Conservation (phyloP, 1,140 invertebrate genomes). For the Aradophagus sp. region DNA sequence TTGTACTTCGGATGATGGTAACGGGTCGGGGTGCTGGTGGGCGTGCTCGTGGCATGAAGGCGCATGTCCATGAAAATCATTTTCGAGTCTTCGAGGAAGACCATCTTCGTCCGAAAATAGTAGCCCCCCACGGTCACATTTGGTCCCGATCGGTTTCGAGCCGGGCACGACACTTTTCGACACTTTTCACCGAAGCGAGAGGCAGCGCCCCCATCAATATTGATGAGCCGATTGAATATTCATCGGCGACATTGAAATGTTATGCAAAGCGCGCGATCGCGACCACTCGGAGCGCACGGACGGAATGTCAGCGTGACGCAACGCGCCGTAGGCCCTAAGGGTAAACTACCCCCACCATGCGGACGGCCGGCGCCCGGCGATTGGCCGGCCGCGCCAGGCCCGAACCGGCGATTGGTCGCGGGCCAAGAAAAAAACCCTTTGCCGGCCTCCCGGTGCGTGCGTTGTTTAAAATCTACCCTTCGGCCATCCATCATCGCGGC, state of each 20-base stretch:
- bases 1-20: slow-evolving; percentile 64
- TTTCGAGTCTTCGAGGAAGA: slow-evolving; percentile 72
- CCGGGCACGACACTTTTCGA: slow-evolving; percentile 11
- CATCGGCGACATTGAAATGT: slow-evolving; percentile 18
- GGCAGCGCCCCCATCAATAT: slow-evolving; percentile 11
- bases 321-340: slow-evolving; percentile 67
- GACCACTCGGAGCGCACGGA: slow-evolving; percentile 55
- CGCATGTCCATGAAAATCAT: slow-evolving; percentile 74
- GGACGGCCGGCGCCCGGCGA: slow-evolving; percentile 20
- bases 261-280: slow-evolving; percentile 13
- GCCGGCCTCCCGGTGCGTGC: slow-evolving; percentile 51
- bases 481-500: slow-evolving; percentile 69
- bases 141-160: background rate
- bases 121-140: slow-evolving; percentile 63
- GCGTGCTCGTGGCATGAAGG: slow-evolving; percentile 72
- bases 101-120: slow-evolving; percentile 65
- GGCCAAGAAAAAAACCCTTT: slow-evolving; percentile 65
- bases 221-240: slow-evolving; percentile 42
- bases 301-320: slow-evolving; percentile 71
- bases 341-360: slow-evolving; percentile 64
- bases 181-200: background rate
- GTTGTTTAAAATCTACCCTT: slow-evolving; percentile 69
- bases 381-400: slow-evolving; percentile 58
- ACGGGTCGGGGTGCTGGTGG: slow-evolving; percentile 66
- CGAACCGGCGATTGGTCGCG: slow-evolving; percentile 61